Base-by-base conservation (phyloP, 2,888 invertebrate species). In the Hyalella azteca region DNA sequence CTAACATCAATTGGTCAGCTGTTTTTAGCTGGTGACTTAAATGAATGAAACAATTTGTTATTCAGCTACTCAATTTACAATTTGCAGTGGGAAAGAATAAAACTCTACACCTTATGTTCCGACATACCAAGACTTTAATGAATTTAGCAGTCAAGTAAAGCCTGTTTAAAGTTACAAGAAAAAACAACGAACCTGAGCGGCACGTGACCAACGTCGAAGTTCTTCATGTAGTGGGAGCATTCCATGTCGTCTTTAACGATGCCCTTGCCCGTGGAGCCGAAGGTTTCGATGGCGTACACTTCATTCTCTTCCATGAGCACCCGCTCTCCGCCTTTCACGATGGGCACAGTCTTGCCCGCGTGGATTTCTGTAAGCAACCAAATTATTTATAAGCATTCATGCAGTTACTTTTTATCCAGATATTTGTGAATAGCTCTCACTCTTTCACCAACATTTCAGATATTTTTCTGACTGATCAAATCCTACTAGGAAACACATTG, bases 181-280 rank as follows among this genome's bases (percentile, higher is more conserved):
- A n/a, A 19, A 59, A 9, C 22, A 9, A 59, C 40, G 22, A 40
- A 45, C 75, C 75, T 75, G 26, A 75, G 75, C 26, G 97, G 97
- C 80, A 98, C 95, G 88, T 94, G 97, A 59, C 90, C 90, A 86
- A 93, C 93, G 87, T 99, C 98, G 88, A 94, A 98, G 89, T 97
- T 97, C 89, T 98, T 98, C 98, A 99, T 99, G 88, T 99, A 99
- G 89, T 99, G 99, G 22, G 98, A 98, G 86, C 96, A 95, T 87
- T 99, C 99, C 95, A 98, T 96, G 87, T 99, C 99, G 87, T 99
- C 98, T 87, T 98, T 98, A 1, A 99, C 98, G 82, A 88, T 88
- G 39, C 91, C 95, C 78, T 93, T 92, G 1, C 99, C 99, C 0
- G 99, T 99, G 9, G 98, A 98, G 59, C 99, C 99, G 88, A 99